These are phyloP conservation scores for Phorcus lineatus DNA, from an alignment of 2,888 invertebrate genomes.

Conservation along the genomic window DNA sequence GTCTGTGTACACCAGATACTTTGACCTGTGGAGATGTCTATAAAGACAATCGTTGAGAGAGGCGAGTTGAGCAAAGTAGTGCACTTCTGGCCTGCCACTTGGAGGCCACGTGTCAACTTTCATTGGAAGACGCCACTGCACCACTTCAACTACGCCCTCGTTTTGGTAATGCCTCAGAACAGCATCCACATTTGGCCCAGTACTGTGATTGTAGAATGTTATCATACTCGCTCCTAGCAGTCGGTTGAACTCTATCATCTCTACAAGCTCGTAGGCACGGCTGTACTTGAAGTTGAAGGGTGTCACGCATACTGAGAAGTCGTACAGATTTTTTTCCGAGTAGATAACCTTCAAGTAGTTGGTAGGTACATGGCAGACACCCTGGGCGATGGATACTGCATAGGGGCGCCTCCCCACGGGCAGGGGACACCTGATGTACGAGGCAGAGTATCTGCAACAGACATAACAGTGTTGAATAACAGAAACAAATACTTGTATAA, in stretches of 20 bases:
- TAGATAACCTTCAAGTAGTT: conserved; percentile 38
- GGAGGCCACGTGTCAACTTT: conserved; percentile 48
- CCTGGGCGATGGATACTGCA: conserved; percentile 43
- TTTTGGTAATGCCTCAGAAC: conserved; percentile 58
- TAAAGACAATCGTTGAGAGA: conserved; percentile 73
- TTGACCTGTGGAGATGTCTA: conserved; percentile 53
- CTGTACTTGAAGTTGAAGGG: conserved; percentile 59
- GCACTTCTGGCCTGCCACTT: conserved; percentile 52
- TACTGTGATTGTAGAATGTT: conserved; percentile 67
- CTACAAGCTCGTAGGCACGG: conserved; percentile 64
- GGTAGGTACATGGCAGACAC: conserved; percentile 33
- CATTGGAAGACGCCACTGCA: conserved; percentile 69
- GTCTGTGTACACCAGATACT: conserved; percentile 69
- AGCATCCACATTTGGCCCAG: conserved; percentile 52
- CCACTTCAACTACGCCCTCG: conserved; percentile 55
- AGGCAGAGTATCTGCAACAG: conserved; percentile 47
- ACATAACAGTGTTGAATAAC: background rate
- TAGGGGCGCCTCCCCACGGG: conserved; percentile 25
- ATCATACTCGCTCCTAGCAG: conserved; percentile 70
- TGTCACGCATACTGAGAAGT: conserved; percentile 62
- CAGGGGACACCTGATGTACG: conserved; percentile 40
- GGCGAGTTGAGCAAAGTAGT: conserved; percentile 72
- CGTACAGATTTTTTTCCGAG: background rate
- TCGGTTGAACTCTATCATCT: conserved; percentile 71
- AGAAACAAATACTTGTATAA: too few relatives aligned